Base-by-base conservation (phyloP, 2,113 vertebrate genomes). In the Tor tambroides region DNA sequence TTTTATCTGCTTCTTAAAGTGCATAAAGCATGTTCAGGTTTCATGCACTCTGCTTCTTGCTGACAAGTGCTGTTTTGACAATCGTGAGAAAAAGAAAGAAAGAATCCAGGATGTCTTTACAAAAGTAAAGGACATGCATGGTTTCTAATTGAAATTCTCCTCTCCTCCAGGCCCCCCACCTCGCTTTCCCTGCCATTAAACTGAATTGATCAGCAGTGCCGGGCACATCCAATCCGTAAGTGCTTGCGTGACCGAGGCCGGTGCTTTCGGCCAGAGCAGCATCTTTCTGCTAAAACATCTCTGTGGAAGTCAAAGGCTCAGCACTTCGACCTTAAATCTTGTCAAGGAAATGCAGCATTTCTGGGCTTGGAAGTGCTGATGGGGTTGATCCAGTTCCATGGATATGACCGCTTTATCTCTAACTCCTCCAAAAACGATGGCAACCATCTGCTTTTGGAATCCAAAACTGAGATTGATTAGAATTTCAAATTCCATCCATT, bases 321-420 rank as follows among this genome's bases (percentile, higher is more conserved):
- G 86, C 86, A 87, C 35, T 59, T 28, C 32, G 1, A 59, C 80
- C 54, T 74, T 87, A 59, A 82, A 87, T 87, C 85, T 87, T 87
- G 86, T 76, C 80, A 87, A 51, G 38, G 79, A 65, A 83, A 83
- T 87, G 86, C 80, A 83, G 80, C 43, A 28, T 61, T 76, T 72
- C 80, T 0, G 17, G 26, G 71, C 17, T n/a, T 19, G 63, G 61
- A 87, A 87, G n/a, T 65, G 86, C 86, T 87, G 86, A 83, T 63
- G 69, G 19, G 14, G 54, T 46, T 17, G 30, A 87, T 65, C 28
- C 79, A 17, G 19, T 19, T 35, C 51, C 21, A 35, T 51, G 72
- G 38, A 61, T 65, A 15, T 69, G 12, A 63, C 80, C 41, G 19
- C 35, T 26, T 2, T 54, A 15, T 71, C 75, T 82, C 26, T 30